Conservation (phyloP, 1,140 invertebrate species). For the Zophobas atratus region DNA sequence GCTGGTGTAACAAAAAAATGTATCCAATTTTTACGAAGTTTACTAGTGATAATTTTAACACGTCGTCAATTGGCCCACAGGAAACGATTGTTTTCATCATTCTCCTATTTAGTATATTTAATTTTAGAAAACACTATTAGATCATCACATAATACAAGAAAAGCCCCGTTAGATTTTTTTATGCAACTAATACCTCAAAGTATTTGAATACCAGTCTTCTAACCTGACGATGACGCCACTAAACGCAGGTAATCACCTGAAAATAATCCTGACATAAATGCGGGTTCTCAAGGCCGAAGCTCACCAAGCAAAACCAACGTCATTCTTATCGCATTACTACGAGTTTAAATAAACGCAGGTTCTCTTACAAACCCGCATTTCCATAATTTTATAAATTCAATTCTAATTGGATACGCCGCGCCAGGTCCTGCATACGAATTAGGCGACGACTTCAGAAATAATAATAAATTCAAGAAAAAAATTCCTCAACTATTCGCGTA, state of each 20-base stretch:
- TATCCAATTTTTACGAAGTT: too few relatives aligned
- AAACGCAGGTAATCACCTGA: slow-evolving; percentile 8
- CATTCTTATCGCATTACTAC: slow-evolving; percentile 24
- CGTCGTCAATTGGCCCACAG: too few relatives aligned
- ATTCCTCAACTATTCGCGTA: slow-evolving; percentile 2
- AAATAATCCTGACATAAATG: slow-evolving; percentile 31
- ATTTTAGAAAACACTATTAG: too few relatives aligned
- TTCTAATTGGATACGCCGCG: slow-evolving; percentile 30
- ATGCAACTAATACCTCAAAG: too few relatives aligned
- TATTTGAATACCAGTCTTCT: too few relatives aligned
- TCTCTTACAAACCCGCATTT: slow-evolving; percentile 9
- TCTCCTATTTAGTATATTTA: too few relatives aligned
- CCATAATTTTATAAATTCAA: slow-evolving; percentile 38
- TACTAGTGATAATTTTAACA: too few relatives aligned
- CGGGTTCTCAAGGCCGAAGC: neutral
- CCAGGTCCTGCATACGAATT: slow-evolving; percentile 17
- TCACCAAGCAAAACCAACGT: slow-evolving; percentile 1
- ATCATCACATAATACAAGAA: too few relatives aligned
- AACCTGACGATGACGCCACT: slow-evolving; percentile 3
- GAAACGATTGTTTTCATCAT: too few relatives aligned
- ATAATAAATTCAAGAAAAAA: slow-evolving; percentile 12
- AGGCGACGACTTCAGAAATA: slow-evolving; percentile 8
- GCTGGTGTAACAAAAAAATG: too few relatives aligned
- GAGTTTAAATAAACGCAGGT: neutral
- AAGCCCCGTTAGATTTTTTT: too few relatives aligned